phyloP scores from a whole-genome alignment of 64 coral and sea anemone genomes.

The Porites australiensis region DNA sequence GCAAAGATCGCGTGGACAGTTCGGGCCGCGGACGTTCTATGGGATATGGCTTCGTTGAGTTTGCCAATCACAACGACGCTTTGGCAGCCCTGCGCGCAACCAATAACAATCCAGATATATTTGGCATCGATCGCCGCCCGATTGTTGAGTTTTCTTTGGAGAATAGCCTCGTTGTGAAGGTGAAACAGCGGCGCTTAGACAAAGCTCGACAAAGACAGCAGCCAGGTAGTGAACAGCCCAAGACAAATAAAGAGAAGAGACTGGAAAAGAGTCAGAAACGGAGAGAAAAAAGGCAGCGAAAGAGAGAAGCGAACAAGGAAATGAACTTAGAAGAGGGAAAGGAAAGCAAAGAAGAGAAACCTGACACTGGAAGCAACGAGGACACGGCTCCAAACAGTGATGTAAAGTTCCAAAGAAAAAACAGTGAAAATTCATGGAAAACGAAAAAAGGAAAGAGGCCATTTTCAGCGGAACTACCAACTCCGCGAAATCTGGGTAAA shows the following conservation, averaged over 20 bases:
- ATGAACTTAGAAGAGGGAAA: conserved; percentile 42
- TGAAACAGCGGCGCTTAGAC: conserved; percentile 66
- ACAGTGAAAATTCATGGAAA: conserved; percentile 18
- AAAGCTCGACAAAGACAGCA: conserved; percentile 49
- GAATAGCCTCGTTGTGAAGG: conserved; percentile 89
- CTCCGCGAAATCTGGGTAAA: not conserved
- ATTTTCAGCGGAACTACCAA: not conserved
- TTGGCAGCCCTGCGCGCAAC: conserved; percentile 75
- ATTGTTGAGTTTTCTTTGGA: conserved; percentile 97
- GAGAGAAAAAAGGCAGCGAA: conserved; percentile 66
- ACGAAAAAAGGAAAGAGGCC: not conserved
- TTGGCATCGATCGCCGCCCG: conserved; percentile 87
- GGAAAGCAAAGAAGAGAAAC: not conserved
- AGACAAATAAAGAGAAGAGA: conserved; percentile 89
- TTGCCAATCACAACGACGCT: conserved; percentile 83
- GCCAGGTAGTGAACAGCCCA: conserved; percentile 3
- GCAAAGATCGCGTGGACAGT: conserved; percentile 85
- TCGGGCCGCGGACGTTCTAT: conserved; percentile 73
- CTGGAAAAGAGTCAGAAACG: conserved; percentile 53
- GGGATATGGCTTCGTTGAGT: conserved; percentile 94
- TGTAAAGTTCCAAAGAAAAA: not conserved
- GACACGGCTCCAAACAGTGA: not conserved
- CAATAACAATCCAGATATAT: conserved; percentile 92
- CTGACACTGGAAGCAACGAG: not conserved
- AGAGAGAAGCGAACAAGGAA: conserved; percentile 73